These are phyloP conservation scores for Platysternon megacephalum DNA, from an alignment of 2,113 vertebrate genomes.

Conservation along the genomic window DNA sequence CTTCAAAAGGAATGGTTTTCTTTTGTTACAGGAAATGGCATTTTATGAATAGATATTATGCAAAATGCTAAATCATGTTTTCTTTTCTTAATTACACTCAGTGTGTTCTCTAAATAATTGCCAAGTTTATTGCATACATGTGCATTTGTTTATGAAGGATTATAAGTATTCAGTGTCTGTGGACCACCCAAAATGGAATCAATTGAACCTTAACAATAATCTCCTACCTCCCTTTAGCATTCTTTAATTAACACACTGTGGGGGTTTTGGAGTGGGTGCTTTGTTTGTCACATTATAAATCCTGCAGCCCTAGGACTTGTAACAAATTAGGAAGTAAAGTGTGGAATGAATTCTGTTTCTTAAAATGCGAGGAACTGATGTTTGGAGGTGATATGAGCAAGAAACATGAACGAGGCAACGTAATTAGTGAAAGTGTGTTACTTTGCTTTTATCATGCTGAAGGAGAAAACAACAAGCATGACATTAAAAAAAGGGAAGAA, in stretches of 20 bases:
- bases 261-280: constrained; percentile 13
- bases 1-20: not conserved
- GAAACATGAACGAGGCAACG: not conserved
- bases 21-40: not conserved
- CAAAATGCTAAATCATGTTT: not conserved
- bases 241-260: constrained; percentile 41
- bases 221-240: constrained; percentile 13
- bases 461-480: constrained; percentile 11
- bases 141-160: not conserved
- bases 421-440: constrained; percentile 31
- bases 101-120: not conserved
- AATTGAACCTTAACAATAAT: constrained; percentile 37
- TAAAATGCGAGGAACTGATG: constrained; percentile 38
- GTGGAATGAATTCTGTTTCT: constrained; percentile 6
- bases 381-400: not conserved
- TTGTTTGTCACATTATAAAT: constrained; percentile 3
- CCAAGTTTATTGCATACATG: not conserved
- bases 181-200: constrained; percentile 31
- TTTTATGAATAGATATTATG: not conserved
- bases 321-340: not conserved
- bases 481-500: not conserved
- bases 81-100: not conserved
- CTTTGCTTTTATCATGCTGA: not conserved
- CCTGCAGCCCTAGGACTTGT: not conserved
- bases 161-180: not conserved